Evolutionary conservation across 2,888 invertebrate species (phyloP).

Genomic region (Apamea sordens): DNA sequence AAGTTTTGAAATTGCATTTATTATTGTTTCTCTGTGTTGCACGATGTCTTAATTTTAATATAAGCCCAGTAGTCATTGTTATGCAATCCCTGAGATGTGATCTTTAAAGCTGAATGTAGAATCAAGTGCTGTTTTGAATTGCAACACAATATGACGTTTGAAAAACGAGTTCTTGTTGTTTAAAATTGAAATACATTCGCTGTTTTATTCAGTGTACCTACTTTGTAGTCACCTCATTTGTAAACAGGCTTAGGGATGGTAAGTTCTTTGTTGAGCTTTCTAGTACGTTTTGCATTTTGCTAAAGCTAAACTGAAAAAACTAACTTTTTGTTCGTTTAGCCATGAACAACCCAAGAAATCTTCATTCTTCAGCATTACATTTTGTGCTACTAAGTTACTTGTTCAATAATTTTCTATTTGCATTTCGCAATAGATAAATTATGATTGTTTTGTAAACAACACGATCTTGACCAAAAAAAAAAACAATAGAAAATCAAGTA

Average conservation of each 20-base stretch:
- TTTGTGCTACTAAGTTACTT: background rate
- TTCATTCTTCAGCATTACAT: background rate
- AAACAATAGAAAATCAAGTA: background rate
- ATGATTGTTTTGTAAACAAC: background rate
- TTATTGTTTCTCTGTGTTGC: conserved; percentile 19
- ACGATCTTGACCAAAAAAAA: background rate
- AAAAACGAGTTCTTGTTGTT: conserved; percentile 42
- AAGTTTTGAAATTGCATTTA: conserved; percentile 27
- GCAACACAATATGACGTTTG: conserved; percentile 45
- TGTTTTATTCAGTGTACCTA: conserved; percentile 46
- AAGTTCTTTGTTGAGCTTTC: background rate
- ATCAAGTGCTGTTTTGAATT: conserved; percentile 48
- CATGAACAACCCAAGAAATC: background rate
- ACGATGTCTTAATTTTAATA: conserved; percentile 24
- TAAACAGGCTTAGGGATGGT: conserved; percentile 19
- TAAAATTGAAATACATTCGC: conserved; percentile 41
- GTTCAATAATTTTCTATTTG: background rate
- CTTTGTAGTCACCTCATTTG: conserved; percentile 11
- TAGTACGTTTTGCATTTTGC: background rate
- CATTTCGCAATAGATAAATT: background rate
- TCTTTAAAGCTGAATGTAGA: conserved; percentile 42
- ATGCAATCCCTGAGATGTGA: conserved; percentile 46
- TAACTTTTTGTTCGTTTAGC: background rate
- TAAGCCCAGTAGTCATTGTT: conserved; percentile 29
- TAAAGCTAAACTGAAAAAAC: no score